A percentile compares a stretch with the other conserved stretches of the same genome.
These are phyloP conservation scores for Sebastes diploproa DNA, from an alignment of 2,797 vertebrate genomes.

Conservation along the genomic window DNA sequence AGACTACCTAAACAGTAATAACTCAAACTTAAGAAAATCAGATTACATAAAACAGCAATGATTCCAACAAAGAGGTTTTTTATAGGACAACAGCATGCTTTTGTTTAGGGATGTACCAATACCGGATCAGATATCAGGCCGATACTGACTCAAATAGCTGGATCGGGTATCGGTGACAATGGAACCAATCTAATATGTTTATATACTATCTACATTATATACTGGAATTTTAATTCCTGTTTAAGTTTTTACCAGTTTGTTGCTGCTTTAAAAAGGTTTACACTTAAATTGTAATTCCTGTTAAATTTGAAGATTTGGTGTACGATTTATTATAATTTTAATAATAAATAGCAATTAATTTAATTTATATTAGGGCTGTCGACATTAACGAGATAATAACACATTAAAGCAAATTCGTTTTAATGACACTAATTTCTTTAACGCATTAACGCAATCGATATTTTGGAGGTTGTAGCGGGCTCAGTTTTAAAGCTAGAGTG, in stretches of 20 bases:
- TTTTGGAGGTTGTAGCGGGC: too few species aligned
- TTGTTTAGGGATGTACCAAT: not conserved
- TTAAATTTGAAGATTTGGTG: not conserved
- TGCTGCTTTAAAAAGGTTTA: not conserved
- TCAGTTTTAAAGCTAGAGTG: too few species aligned
- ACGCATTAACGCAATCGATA: not conserved
- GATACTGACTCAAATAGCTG: too few species aligned
- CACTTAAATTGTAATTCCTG: not conserved
- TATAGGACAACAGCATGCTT: not conserved
- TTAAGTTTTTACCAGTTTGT: not conserved
- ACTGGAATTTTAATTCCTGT: not conserved
- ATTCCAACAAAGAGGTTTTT: not conserved
- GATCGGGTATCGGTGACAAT: too few species aligned
- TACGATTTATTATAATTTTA: not conserved
- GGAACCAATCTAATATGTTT: too few species aligned
- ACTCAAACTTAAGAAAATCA: conserved; percentile 22
- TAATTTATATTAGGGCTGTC: not conserved
- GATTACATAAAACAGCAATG: not conserved
- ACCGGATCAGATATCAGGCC: not conserved
- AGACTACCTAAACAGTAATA: conserved; percentile 38
- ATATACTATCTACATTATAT: not conserved
- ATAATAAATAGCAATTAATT: not conserved
- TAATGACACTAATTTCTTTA: not conserved
- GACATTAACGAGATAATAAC: fast-evolving
- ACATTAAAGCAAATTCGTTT: not conserved